Evolutionary conservation across 2,888 invertebrate genomes (phyloP).

Genomic region (Pyrochroa serraticornis): DNA sequence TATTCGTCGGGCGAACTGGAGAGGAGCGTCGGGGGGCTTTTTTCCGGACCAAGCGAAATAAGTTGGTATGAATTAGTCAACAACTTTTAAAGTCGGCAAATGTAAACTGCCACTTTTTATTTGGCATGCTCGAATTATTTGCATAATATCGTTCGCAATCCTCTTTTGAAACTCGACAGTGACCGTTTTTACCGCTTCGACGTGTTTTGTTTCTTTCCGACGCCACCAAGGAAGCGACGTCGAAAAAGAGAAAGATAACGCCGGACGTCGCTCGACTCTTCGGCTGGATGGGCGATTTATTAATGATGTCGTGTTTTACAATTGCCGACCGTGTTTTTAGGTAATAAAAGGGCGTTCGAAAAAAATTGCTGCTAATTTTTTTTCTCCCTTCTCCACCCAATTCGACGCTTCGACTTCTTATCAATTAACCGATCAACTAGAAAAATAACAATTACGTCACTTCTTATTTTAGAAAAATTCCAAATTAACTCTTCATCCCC

Average conservation of each 20-base stretch:
- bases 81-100: constrained; percentile 55
- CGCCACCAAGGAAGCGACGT: constrained; percentile 1
- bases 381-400: no score
- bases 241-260: neutral
- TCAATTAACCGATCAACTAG: no score
- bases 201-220: constrained; percentile 20
- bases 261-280: constrained; percentile 1
- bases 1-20: no score
- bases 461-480: no score
- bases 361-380: no score
- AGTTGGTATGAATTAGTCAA: constrained; percentile 56
- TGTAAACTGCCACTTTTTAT: constrained; percentile 57
- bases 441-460: no score
- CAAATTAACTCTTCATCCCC: no score
- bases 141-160: constrained; percentile 53
- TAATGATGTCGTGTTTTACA: constrained; percentile 39
- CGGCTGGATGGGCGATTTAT: constrained; percentile 29
- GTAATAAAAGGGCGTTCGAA: neutral
- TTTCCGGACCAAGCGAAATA: constrained; percentile 49
- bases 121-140: constrained; percentile 53
- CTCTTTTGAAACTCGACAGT: constrained; percentile 38
- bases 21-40: constrained; percentile 48
- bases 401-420: no score
- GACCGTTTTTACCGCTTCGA: constrained; percentile 31
- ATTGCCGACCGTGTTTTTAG: constrained; percentile 38